Evolutionary conservation across 2,888 invertebrate species (phyloP).

Genomic region (Pyralis farinalis): DNA sequence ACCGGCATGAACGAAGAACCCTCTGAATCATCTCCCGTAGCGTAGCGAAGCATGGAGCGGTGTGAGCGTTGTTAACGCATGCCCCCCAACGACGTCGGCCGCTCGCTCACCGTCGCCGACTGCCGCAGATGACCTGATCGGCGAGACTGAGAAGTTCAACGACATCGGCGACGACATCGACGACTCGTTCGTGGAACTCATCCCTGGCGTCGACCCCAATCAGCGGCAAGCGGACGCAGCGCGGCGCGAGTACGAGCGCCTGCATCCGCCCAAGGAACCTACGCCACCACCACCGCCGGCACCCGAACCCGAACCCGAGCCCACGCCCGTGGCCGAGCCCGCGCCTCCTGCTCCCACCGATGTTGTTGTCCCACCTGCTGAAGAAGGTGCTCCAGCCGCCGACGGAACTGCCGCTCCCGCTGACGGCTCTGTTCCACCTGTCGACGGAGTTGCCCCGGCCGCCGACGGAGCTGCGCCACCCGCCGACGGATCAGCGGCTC

Average conservation of each 20-base stretch:
- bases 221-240: constrained; percentile 48
- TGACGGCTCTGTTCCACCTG: constrained; percentile 41
- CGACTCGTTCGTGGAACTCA: constrained; percentile 93
- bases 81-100: constrained; percentile 26
- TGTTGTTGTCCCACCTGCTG: constrained; percentile 14
- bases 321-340: constrained; percentile 24
- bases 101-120: constrained; percentile 40
- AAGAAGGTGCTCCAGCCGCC: constrained; percentile 12
- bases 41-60: constrained; percentile 40
- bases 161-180: constrained; percentile 96
- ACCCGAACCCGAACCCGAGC: constrained; percentile 31
- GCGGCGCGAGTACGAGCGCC: constrained; percentile 49
- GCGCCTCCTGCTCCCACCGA: constrained; percentile 13
- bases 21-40: constrained; percentile 35
- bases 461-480: constrained; percentile 34
- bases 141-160: constrained; percentile 95
- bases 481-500: constrained; percentile 28
- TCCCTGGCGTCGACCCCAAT: constrained; percentile 80
- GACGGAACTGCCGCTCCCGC: constrained; percentile 26
- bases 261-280: constrained; percentile 37
- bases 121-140: constrained; percentile 90
- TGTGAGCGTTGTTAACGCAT: constrained; percentile 39
- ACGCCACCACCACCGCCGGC: constrained; percentile 35
- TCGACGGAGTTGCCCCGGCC: constrained; percentile 40
- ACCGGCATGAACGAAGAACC: constrained; percentile 51